Evolutionary conservation across 2,888 invertebrate genomes (phyloP).

Genomic region (Orchesella flavescens): DNA sequence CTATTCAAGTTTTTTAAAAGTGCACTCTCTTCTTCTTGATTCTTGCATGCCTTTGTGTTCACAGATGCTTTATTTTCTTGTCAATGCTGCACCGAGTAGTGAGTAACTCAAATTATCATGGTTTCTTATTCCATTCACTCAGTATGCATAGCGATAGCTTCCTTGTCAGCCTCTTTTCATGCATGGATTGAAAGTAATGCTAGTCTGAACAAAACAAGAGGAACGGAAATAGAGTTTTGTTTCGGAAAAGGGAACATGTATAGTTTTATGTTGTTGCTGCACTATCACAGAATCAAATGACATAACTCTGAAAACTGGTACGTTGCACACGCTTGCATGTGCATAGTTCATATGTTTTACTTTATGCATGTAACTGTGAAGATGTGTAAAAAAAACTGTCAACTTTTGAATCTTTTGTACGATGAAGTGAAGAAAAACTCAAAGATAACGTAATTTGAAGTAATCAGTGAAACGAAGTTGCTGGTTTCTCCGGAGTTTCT

Average conservation of each 20-base stretch:
- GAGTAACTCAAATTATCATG: constrained; percentile 21
- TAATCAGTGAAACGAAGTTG: constrained; percentile 59
- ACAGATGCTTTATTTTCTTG: constrained; percentile 19
- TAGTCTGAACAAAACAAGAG: constrained; percentile 3
- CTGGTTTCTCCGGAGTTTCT: constrained; percentile 29
- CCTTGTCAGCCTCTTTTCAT: constrained; percentile 34
- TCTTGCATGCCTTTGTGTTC: constrained; percentile 12
- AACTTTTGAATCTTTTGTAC: too few species aligned
- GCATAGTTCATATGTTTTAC: too few species aligned
- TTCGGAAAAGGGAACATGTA: too few species aligned
- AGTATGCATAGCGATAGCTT: constrained; percentile 3
- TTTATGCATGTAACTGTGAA: too few species aligned
- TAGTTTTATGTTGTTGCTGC: too few species aligned
- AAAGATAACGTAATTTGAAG: constrained; percentile 48
- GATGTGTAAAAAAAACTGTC: too few species aligned
- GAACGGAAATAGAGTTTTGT: constrained; percentile 36
- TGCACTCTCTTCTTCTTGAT: neutral
- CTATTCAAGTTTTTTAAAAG: neutral
- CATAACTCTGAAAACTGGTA: too few species aligned
- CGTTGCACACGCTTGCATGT: too few species aligned
- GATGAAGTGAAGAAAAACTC: constrained; percentile 37
- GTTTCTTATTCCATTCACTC: constrained; percentile 6
- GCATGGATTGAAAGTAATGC: constrained; percentile 40
- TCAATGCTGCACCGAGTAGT: neutral
- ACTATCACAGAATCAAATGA: too few species aligned